Evolutionary conservation across 2,888 invertebrate genomes (phyloP).

Genomic region (Melinopterus prodromus): DNA sequence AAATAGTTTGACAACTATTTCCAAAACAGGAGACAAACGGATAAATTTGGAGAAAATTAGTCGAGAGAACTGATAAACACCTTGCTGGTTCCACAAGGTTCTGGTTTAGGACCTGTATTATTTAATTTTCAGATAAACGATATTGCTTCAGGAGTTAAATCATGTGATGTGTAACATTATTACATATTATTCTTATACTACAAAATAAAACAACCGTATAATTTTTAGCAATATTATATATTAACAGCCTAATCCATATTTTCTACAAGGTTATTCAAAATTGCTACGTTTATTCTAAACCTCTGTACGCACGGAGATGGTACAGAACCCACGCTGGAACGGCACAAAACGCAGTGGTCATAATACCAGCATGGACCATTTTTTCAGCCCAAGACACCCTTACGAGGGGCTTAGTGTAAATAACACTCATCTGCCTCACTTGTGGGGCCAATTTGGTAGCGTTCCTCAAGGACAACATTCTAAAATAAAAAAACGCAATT

Average conservation of each 20-base stretch:
- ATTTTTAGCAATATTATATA: constrained; percentile 10
- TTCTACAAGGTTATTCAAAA: constrained; percentile 27
- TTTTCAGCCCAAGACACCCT: constrained; percentile 53
- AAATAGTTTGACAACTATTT: no score
- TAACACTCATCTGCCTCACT: constrained; percentile 42
- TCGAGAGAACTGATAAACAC: not conserved
- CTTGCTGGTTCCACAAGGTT: no score
- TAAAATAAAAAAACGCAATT: constrained; percentile 26
- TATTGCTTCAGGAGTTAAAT: no score
- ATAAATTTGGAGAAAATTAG: not conserved
- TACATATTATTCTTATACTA: not conserved
- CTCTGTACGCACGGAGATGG: constrained; percentile 56
- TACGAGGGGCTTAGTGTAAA: constrained; percentile 54
- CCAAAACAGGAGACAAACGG: no score
- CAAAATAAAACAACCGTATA: constrained; percentile 7
- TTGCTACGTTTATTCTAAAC: constrained; percentile 38
- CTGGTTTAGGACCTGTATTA: no score
- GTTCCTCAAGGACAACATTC: constrained; percentile 37
- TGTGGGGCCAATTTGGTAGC: constrained; percentile 28
- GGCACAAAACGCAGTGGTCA: constrained; percentile 44
- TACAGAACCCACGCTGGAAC: constrained; percentile 55
- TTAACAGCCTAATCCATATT: constrained; percentile 15
- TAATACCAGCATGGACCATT: constrained; percentile 50
- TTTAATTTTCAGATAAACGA: no score
- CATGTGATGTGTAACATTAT: not conserved